Evolutionary conservation across 2,797 vertebrate species (phyloP).

Genomic region (Hoplostethus mediterraneus): DNA sequence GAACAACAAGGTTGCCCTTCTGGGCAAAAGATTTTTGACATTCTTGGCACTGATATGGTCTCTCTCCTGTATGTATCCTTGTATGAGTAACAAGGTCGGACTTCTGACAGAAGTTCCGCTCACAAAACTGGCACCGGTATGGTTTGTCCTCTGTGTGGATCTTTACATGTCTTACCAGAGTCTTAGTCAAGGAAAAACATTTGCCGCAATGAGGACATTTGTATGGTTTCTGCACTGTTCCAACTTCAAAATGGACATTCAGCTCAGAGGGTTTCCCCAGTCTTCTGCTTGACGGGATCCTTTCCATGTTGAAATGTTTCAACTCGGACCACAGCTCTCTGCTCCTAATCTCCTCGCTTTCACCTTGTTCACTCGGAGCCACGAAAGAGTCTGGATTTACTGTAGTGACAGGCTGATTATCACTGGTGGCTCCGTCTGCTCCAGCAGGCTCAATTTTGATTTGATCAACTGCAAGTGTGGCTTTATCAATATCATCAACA

Average conservation of each 20-base stretch:
- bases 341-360: not conserved
- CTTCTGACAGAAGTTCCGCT: conserved; percentile 60
- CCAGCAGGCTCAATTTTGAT: conserved; percentile 29
- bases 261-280: conserved; percentile 5
- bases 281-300: not conserved
- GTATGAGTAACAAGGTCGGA: conserved; percentile 58
- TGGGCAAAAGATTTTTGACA: conserved; percentile 51
- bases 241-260: conserved; percentile 18
- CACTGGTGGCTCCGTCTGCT: not conserved
- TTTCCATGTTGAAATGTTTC: no score
- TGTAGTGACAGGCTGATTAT: not conserved
- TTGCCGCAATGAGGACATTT: conserved; percentile 57
- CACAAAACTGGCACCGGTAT: conserved; percentile 48
- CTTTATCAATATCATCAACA: conserved; percentile 27
- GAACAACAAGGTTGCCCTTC: conserved; percentile 53
- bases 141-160: conserved; percentile 49
- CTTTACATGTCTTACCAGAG: conserved; percentile 48
- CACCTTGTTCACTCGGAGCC: not conserved
- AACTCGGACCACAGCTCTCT: no score
- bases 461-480: not conserved
- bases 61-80: conserved; percentile 55
- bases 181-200: conserved; percentile 56
- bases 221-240: conserved; percentile 45
- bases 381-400: no score
- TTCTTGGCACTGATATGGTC: conserved; percentile 39